Base-by-base conservation (phyloP, 1,140 invertebrate species). In the Drosophila sulfurigaster region DNA sequence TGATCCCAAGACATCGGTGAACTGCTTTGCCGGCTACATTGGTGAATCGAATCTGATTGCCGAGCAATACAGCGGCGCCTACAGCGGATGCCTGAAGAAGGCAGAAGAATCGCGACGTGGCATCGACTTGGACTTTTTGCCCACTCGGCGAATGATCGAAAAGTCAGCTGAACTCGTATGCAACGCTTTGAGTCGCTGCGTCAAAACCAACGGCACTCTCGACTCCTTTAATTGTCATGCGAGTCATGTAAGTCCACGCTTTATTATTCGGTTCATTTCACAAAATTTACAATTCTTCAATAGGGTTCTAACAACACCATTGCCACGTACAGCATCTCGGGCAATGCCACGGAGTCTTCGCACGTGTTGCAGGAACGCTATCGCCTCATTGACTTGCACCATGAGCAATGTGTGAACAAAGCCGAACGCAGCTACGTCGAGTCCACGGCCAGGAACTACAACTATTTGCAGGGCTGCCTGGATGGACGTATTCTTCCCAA, bases 11-110 rank as follows among this genome's bases (percentile, higher is more conserved):
- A 70, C 63, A 5, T 91, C 91, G 25, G 75, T 92, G 28, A 72
- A 77, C 16, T 92, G 91, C n/a, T 92, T 92, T 58, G 78, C 73
- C 2, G 83, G 91, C 57, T 92, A 92, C 16, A 92, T 92, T n/a
- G 73, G 74, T 1, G 79, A 92, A 30, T 89, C 83, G 13, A 92
- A 88, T 63, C 32, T 49, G 5, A 91, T 91, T 32, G 58, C 81
- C 4, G 81, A 91, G 35, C 15, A 48, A 0, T 92, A 92, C 57
- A 88, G 91, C 43, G 54, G 13, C 0, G 72, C 78, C 49, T 92
- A 91, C 43, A 77, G 57, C 8, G 32, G 5, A 0, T 92, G 91
- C 7, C 45, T 78, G 5, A 2, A 64, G 2, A 25, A 73, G 35
- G 73, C 91, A 11, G 54, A 69, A 20, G 38, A 58, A 2, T 68